Conservation (phyloP, 2,113 vertebrate species). For the Aphyosemion australe region DNA sequence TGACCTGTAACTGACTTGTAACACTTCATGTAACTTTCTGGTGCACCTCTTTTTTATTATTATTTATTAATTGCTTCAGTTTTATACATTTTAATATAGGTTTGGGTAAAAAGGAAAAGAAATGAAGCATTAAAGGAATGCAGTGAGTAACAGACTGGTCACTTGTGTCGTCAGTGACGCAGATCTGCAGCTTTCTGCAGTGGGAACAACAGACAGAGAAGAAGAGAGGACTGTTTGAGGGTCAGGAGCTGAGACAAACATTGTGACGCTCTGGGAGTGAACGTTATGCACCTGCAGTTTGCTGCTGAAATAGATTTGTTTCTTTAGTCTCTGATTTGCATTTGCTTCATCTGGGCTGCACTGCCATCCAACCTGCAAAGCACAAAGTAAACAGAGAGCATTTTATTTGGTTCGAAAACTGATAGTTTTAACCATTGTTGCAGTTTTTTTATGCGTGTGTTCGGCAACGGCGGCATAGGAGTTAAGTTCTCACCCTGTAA, state of each 20-base stretch:
- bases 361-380: conserved; percentile 29
- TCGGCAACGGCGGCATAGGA: too few relatives aligned
- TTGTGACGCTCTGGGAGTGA: conserved; percentile 28
- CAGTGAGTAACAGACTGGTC: conserved; percentile 48
- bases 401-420: too few relatives aligned
- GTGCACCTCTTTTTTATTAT: conserved; percentile 1
- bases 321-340: conserved; percentile 42
- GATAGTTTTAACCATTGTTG: too few relatives aligned
- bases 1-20: background rate
- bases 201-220: too few relatives aligned
- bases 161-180: conserved; percentile 67
- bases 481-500: too few relatives aligned
- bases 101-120: conserved; percentile 22
- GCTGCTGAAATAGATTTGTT: conserved; percentile 24
- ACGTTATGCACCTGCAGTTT: conserved; percentile 44
- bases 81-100: background rate
- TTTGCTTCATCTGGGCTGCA: conserved; percentile 42
- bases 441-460: too few relatives aligned
- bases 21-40: background rate
- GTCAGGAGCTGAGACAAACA: conserved; percentile 56
- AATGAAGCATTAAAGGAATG: conserved; percentile 18
- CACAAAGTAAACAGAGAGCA: background rate
- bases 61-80: too few relatives aligned
- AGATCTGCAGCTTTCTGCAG: too few relatives aligned
- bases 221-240: conserved; percentile 36